Evolutionary conservation across 2,888 invertebrate genomes (phyloP).

Genomic region (Acanthosoma haemorrhoidale): DNA sequence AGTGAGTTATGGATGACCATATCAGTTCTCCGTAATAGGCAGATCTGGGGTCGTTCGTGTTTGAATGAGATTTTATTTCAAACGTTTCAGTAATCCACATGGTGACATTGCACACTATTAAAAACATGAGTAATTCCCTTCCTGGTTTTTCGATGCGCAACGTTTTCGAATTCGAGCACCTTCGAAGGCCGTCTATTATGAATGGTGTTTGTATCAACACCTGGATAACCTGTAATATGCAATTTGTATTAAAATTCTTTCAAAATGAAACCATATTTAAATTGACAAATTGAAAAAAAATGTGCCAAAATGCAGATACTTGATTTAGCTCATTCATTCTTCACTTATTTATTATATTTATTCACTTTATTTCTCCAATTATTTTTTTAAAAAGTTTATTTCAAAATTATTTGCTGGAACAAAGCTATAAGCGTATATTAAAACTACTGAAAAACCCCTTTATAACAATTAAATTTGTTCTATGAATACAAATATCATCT

Average conservation of each 20-base stretch:
- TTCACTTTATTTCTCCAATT: too few relatives aligned
- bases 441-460: too few relatives aligned
- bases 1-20: slow-evolving; percentile 68
- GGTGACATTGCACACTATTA: slow-evolving; percentile 68
- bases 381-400: too few relatives aligned
- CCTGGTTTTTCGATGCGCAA: slow-evolving; percentile 65
- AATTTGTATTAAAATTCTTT: background rate
- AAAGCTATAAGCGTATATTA: too few relatives aligned
- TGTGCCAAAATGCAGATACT: too few relatives aligned
- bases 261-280: too few relatives aligned
- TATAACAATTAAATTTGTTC: too few relatives aligned
- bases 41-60: slow-evolving; percentile 54
- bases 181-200: slow-evolving; percentile 65
- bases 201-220: slow-evolving; percentile 68
- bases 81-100: slow-evolving; percentile 74
- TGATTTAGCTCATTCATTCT: too few relatives aligned
- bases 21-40: slow-evolving; percentile 63
- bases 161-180: slow-evolving; percentile 62
- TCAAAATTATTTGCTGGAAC: too few relatives aligned
- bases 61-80: slow-evolving; percentile 53
- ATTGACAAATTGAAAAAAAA: too few relatives aligned
- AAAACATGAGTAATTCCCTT: slow-evolving; percentile 67
- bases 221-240: slow-evolving; percentile 58
- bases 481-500: too few relatives aligned
- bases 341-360: too few relatives aligned